Conservation (phyloP, 2,113 vertebrate species). For the Coptodon rendalli region DNA sequence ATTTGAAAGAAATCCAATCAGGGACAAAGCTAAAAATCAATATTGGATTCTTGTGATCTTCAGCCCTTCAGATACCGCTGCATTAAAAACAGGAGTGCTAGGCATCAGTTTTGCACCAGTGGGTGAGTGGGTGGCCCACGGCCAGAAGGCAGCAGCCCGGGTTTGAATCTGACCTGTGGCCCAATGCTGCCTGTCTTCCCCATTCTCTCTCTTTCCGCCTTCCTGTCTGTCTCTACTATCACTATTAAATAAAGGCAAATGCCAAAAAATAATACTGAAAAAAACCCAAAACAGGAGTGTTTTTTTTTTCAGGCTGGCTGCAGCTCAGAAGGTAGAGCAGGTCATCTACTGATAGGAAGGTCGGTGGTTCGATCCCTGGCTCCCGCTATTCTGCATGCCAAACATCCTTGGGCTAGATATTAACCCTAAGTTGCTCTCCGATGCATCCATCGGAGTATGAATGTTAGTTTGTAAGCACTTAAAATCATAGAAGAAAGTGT, state of each 20-base stretch:
- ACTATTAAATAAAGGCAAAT: background rate
- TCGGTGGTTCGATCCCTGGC: background rate
- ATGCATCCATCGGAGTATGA: fast-evolving
- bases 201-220: fast-evolving
- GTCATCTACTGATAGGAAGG: background rate
- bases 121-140: background rate
- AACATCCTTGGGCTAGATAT: background rate
- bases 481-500: background rate
- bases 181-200: background rate
- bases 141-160: background rate
- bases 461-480: background rate
- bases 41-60: background rate
- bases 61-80: background rate
- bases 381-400: background rate
- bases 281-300: fast-evolving
- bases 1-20: background rate
- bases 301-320: fast-evolving
- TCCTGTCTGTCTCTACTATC: background rate
- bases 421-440: fast-evolving
- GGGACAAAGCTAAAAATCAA: background rate
- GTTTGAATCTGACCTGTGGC: background rate
- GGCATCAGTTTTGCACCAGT: background rate
- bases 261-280: background rate
- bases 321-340: background rate
- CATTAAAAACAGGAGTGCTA: background rate